A percentile compares a stretch with the other conserved stretches of the same genome.
phyloP scores from a whole-genome alignment of 2,888 invertebrate genomes.

The Chrysomela aeneicollis region DNA sequence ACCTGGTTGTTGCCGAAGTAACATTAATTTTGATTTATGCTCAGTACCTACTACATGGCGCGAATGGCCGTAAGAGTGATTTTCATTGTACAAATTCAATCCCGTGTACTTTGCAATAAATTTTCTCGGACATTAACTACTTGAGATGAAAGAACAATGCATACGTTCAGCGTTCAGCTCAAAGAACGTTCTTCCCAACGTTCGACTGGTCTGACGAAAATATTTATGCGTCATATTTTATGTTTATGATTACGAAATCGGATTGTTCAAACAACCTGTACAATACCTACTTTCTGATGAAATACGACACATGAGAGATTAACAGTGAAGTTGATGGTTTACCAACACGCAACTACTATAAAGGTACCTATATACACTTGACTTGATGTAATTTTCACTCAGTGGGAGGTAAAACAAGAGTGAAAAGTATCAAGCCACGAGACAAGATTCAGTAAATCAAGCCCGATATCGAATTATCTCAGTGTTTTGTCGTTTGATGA shows the following conservation, averaged over 20 bases:
- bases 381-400: too few relatives aligned
- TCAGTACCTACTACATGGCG: not conserved
- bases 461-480: too few relatives aligned
- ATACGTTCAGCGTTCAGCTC: not conserved
- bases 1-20: not conserved
- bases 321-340: too few relatives aligned
- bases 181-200: not conserved
- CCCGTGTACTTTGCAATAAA: not conserved
- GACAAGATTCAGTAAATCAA: too few relatives aligned
- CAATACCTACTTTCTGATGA: too few relatives aligned
- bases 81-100: not conserved
- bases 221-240: not conserved
- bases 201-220: not conserved
- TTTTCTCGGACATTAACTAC: not conserved
- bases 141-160: slow-evolving; percentile 1
- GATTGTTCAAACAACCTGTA: not conserved
- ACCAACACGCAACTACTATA: too few relatives aligned
- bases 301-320: too few relatives aligned
- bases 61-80: not conserved
- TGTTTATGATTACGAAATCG: not conserved
- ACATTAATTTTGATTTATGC: slow-evolving; percentile 2
- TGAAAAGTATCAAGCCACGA: too few relatives aligned
- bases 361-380: too few relatives aligned
- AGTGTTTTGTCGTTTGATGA: too few relatives aligned
- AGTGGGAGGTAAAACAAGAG: too few relatives aligned